Evolutionary conservation across 2,797 vertebrate species (phyloP).

Genomic region (Amazona ochrocephala): DNA sequence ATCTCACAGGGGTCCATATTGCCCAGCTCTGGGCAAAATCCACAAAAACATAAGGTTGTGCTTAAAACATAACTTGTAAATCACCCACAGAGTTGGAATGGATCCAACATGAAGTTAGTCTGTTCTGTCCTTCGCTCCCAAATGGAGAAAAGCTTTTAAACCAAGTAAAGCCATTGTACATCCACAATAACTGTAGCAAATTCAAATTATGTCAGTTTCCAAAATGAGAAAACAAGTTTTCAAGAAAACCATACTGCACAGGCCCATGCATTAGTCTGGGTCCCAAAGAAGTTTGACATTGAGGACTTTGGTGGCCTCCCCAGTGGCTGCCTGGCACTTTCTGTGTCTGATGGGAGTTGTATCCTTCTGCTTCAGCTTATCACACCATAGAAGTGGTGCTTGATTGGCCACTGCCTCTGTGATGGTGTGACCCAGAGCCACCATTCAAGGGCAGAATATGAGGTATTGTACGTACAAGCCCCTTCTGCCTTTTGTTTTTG

Average conservation of each 20-base stretch:
- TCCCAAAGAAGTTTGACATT: background rate
- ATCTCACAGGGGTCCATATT: background rate
- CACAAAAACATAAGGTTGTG: constrained; percentile 32
- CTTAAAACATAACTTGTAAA: constrained; percentile 33
- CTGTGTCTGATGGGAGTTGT: background rate
- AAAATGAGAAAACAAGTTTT: constrained; percentile 61
- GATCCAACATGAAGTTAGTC: constrained; percentile 45
- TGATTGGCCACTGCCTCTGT: background rate
- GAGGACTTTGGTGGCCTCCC: background rate
- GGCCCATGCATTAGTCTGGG: background rate
- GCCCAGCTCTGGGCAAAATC: constrained; percentile 28
- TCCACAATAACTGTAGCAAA: constrained; percentile 38
- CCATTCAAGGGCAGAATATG: background rate
- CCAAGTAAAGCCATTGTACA: constrained; percentile 47
- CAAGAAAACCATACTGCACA: constrained; percentile 48
- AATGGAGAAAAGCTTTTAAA: constrained; percentile 44
- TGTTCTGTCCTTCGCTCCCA: constrained; percentile 43
- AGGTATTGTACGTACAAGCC: background rate
- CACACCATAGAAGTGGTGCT: fast-evolving
- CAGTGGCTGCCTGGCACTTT: background rate
- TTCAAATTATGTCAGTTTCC: constrained; percentile 47
- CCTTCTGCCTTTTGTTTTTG: background rate
- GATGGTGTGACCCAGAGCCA: background rate
- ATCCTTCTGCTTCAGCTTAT: background rate
- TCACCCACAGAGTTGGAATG: constrained; percentile 37